Evolutionary conservation across 2,888 invertebrate species (phyloP), one percentile per base, ranked within the genome.

Genomic region (Cyrtodaria siliqua): DNA sequence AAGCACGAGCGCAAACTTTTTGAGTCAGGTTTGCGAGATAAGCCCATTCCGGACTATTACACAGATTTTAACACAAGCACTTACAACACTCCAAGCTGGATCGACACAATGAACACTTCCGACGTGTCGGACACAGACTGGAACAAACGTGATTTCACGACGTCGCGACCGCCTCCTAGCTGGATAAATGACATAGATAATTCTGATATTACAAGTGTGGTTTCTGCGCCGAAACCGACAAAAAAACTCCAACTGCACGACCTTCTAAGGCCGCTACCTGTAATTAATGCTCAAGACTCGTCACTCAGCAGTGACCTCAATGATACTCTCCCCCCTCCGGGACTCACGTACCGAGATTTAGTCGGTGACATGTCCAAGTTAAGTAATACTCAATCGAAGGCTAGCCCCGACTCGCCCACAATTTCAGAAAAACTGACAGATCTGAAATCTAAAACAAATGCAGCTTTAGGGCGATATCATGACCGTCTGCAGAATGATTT

Each of bases 181-280:
- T 88, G 88, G 88, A 80, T 88, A n/a, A 70, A 86, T 55, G 86
- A 81, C 23, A 75, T 86, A 40, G 85, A 83, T 16, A 79, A 78
- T 29, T 86, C 86, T 3, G 87, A 87, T 63, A 79, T 87, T 24
- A 81, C 85, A 29, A 83, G 84, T 74, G 64, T 83, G 1, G 68
- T 72, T 3, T 77, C 79, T 20, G 50, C 79, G n/a, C 26, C 70
- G n/a, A 79, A 80, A 64, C 74, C 77, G 1, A 29, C 38, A 20
- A 81, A 81, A 42, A 74, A 59, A 24, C 62, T 81, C 3, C 64
- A 63, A 56, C 71, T 74, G 18, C 64, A 74, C 23, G 81, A 81
- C 42, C 42, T 81, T 8, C 56, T 81, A 33, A 56, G 74, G 33
- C 81, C 81, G 18, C 56, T 81, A 23, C 81, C 81, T 27, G 64